Evolutionary conservation across 2,113 vertebrate species (phyloP).

Genomic region (Perccottus glenii): DNA sequence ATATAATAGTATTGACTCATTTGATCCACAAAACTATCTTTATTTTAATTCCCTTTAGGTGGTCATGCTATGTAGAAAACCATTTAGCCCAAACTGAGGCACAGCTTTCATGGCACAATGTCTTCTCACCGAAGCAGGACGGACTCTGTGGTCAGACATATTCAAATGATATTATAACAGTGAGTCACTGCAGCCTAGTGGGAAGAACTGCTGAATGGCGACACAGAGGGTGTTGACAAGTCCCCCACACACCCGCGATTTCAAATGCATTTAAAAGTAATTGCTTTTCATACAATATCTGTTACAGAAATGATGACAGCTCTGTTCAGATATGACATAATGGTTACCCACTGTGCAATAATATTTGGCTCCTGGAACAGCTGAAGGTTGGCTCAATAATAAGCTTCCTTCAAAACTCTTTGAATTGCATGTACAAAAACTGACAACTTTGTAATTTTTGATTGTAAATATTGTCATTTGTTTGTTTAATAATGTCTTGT

Average conservation of each 20-base stretch:
- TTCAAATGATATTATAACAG: constrained; percentile 10
- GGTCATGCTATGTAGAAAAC: background rate
- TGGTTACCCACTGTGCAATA: too few relatives aligned
- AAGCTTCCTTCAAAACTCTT: too few relatives aligned
- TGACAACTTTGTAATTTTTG: too few relatives aligned
- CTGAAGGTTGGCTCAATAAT: too few relatives aligned
- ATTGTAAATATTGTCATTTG: too few relatives aligned
- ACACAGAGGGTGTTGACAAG: background rate
- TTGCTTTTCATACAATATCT: background rate
- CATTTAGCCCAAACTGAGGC: constrained; percentile 1
- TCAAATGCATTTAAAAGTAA: background rate
- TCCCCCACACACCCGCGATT: background rate
- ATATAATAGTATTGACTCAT: too few relatives aligned
- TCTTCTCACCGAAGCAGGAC: constrained; percentile 6
- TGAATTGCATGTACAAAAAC: too few relatives aligned
- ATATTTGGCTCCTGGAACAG: too few relatives aligned
- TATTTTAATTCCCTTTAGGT: background rate
- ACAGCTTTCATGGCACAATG: background rate
- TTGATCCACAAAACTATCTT: too few relatives aligned
- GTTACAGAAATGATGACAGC: background rate
- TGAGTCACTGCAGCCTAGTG: too few relatives aligned
- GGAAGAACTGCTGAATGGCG: background rate
- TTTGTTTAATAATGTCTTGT: too few relatives aligned
- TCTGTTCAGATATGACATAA: too few relatives aligned
- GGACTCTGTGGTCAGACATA: background rate